These are phyloP conservation scores for Thunnus maccoyii DNA, from an alignment of 2,113 vertebrate genomes.

Conservation along the genomic window DNA sequence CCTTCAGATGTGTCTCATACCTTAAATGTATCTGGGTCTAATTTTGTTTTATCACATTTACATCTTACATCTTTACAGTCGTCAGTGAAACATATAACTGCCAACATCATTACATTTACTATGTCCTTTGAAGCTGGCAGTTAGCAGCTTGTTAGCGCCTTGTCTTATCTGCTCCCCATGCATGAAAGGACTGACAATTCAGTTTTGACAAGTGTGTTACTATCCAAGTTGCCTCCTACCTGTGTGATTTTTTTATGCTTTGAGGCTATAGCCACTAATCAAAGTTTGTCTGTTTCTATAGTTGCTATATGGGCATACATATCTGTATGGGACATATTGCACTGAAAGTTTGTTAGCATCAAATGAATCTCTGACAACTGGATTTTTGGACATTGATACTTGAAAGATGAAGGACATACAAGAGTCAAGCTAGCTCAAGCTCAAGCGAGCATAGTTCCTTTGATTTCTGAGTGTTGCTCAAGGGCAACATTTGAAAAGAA, in stretches of 20 bases:
- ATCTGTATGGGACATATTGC: background rate
- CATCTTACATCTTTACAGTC: background rate
- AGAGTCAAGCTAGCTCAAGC: background rate
- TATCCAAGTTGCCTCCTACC: slow-evolving; percentile 21
- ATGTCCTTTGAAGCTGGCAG: background rate
- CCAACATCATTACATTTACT: background rate
- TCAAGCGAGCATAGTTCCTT: slow-evolving; percentile 5
- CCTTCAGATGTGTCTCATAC: background rate
- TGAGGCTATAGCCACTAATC: slow-evolving; percentile 9
- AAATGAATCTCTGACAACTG: slow-evolving; percentile 3
- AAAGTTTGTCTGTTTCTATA: background rate
- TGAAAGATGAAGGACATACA: background rate
- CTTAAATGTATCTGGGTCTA: background rate
- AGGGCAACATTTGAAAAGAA: background rate
- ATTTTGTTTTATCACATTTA: background rate
- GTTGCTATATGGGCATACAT: background rate
- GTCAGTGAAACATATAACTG: slow-evolving; percentile 1
- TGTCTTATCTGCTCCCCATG: background rate
- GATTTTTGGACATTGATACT: background rate
- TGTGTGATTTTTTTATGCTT: slow-evolving; percentile 7
- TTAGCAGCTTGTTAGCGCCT: slow-evolving; percentile 38
- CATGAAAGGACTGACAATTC: background rate
- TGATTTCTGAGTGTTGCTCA: slow-evolving; percentile 7
- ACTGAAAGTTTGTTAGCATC: background rate
- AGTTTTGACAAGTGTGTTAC: slow-evolving; percentile 1